phyloP scores from a whole-genome alignment of 2,113 vertebrate genomes.

The Zosterops lateralis region DNA sequence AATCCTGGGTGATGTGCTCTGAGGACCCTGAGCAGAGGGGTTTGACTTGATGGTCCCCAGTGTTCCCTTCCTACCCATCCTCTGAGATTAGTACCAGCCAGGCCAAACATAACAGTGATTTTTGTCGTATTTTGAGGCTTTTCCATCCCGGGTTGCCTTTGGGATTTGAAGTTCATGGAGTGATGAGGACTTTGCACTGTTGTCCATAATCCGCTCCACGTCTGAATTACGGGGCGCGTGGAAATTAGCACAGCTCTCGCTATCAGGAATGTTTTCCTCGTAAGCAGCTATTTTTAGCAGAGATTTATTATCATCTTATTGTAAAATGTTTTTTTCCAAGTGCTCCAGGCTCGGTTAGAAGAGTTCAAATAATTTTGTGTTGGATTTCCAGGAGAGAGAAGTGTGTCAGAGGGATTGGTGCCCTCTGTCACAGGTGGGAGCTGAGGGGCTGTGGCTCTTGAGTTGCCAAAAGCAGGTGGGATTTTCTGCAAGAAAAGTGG shows the following conservation, averaged over 20 bases:
- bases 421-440: neutral
- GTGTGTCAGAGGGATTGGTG: neutral
- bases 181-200: neutral
- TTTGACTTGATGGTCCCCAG: neutral
- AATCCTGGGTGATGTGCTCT: neutral
- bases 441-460: neutral
- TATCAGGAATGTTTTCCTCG: neutral
- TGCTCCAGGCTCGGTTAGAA: neutral
- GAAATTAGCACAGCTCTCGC: rapidly evolving
- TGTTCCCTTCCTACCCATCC: neutral
- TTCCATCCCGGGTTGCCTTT: rapidly evolving
- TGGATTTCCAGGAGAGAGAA: neutral
- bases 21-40: neutral
- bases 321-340: neutral
- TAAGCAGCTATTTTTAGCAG: neutral
- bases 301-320: neutral
- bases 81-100: neutral
- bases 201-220: rapidly evolving
- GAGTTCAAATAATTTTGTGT: neutral
- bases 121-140: neutral
- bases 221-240: rapidly evolving
- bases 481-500: neutral
- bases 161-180: neutral
- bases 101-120: rapidly evolving
- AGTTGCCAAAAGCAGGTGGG: neutral